These are phyloP conservation scores for Lepisosteus oculatus DNA, from an alignment of 2,113 vertebrate species.

Conservation along the genomic window DNA sequence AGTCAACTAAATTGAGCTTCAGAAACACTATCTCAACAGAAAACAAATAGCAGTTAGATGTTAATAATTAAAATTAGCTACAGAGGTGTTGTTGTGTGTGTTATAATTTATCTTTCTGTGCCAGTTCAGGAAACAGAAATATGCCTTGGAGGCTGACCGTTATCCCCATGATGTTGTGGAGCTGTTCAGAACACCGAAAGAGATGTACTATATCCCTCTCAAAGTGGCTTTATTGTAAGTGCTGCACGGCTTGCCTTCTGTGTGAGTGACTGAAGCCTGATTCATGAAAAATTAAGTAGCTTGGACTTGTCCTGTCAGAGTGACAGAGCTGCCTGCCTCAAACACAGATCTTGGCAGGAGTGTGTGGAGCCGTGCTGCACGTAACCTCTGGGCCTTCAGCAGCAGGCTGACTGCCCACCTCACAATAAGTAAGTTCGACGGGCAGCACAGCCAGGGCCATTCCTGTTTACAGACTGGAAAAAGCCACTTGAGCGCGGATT, in stretches of 20 bases:
- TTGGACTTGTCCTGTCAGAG: background rate
- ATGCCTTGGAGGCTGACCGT: constrained; percentile 81
- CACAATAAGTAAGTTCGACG: no score
- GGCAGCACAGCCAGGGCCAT: background rate
- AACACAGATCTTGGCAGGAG: no score
- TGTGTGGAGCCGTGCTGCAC: no score
- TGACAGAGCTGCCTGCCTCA: no score
- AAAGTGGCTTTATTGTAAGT: constrained; percentile 97
- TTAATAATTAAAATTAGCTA: no score
- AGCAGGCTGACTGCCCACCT: no score
- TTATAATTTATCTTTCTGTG: background rate
- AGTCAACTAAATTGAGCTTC: background rate
- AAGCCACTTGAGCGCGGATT: background rate
- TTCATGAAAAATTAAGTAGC: background rate
- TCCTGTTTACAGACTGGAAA: no score
- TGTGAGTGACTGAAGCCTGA: background rate
- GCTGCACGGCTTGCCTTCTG: constrained; percentile 6
- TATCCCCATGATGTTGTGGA: constrained; percentile 86
- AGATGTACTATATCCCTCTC: constrained; percentile 92
- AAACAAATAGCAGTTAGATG: no score
- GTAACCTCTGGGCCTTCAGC: no score
- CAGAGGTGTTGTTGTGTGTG: background rate
- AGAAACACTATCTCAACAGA: no score
- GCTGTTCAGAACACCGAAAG: constrained; percentile 84
- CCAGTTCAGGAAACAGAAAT: constrained; percentile 95